phyloP scores from a whole-genome alignment of 2,113 vertebrate genomes.

The Struthio camelus region DNA sequence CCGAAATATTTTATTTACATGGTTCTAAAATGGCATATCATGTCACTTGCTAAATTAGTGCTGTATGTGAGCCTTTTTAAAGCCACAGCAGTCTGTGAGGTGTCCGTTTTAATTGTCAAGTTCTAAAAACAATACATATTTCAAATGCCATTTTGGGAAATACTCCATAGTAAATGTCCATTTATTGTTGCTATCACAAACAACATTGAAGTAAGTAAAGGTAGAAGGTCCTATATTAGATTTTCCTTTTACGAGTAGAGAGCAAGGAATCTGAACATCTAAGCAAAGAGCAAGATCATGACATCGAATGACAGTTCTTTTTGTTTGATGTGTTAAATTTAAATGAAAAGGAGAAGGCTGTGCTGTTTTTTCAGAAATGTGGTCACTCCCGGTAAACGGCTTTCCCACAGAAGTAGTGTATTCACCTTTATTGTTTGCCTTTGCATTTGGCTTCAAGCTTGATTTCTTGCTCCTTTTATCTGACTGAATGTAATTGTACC shows the following conservation, averaged over 20 bases:
- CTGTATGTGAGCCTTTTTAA: background rate
- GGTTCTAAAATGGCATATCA: background rate
- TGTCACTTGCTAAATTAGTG: background rate
- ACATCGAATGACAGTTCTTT: background rate
- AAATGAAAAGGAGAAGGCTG: background rate
- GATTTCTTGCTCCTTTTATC: constrained; percentile 18
- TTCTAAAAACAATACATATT: background rate
- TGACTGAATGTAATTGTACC: background rate
- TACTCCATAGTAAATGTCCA: background rate
- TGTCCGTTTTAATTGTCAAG: background rate
- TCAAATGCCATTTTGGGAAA: background rate
- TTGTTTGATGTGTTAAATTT: background rate
- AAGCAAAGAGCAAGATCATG: background rate
- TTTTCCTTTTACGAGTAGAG: background rate
- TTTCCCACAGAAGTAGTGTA: background rate
- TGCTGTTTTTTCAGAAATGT: background rate
- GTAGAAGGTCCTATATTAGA: background rate
- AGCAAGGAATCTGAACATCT: background rate
- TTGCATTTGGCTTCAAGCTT: constrained; percentile 10
- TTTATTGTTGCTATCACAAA: background rate
- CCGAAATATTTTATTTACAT: background rate
- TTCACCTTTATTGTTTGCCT: constrained; percentile 22
- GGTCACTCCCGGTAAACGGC: background rate
- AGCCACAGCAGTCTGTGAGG: background rate
- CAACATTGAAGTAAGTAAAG: background rate